Evolutionary conservation across 1,140 invertebrate genomes (phyloP).

Genomic region (Zaprionus inermis): DNA sequence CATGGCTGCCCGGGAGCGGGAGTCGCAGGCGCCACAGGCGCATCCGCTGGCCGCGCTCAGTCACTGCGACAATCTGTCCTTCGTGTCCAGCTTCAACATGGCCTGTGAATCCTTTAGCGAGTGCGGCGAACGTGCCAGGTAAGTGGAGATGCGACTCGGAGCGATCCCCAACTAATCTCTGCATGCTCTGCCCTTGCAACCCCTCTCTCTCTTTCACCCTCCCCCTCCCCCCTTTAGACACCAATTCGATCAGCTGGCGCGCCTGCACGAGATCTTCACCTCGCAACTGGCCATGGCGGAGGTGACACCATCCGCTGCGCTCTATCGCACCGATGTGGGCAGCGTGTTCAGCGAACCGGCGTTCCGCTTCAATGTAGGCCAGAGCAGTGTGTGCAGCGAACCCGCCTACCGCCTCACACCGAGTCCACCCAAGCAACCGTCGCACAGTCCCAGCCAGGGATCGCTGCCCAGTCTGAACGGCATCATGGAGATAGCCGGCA

Average conservation of each 20-base stretch:
- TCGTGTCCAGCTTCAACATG: slow-evolving; percentile 94
- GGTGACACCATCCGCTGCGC: slow-evolving; percentile 87
- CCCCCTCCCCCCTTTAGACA: slow-evolving; percentile 79
- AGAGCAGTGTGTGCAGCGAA: slow-evolving; percentile 88
- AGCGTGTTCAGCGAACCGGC: slow-evolving; percentile 93
- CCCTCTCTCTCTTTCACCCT: slow-evolving; percentile 50
- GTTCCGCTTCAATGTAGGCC: slow-evolving; percentile 89
- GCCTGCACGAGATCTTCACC: slow-evolving; percentile 88
- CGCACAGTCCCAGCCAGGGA: slow-evolving; percentile 81
- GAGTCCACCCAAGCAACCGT: slow-evolving; percentile 82
- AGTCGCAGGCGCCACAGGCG: slow-evolving; percentile 87
- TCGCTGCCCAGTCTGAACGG: slow-evolving; percentile 82
- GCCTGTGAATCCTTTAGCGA: slow-evolving; percentile 86
- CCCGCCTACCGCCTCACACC: slow-evolving; percentile 83
- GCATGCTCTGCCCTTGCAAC: too few species aligned
- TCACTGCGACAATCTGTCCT: slow-evolving; percentile 93
- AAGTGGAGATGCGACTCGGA: slow-evolving; percentile 7
- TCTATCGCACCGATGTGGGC: slow-evolving; percentile 88
- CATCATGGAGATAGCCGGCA: slow-evolving; percentile 86
- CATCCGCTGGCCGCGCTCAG: slow-evolving; percentile 94
- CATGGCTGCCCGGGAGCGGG: slow-evolving; percentile 88
- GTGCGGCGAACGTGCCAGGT: slow-evolving; percentile 82
- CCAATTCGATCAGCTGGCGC: slow-evolving; percentile 89
- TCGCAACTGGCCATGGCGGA: slow-evolving; percentile 89
- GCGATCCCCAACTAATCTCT: not conserved